Evolutionary conservation across 2,113 vertebrate genomes (phyloP).

Genomic region (Pangasianodon hypophthalmus): DNA sequence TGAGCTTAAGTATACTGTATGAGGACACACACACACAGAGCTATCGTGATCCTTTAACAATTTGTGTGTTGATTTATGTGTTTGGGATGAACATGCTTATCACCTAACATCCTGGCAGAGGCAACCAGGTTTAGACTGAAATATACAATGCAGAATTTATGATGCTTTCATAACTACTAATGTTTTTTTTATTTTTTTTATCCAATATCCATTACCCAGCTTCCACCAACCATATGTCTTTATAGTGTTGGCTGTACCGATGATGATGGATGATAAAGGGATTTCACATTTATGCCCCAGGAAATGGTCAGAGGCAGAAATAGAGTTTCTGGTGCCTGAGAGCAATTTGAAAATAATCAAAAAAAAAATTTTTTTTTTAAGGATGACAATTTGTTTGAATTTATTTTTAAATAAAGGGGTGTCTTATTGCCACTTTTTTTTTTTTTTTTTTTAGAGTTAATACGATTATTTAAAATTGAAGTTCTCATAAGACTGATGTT

Average conservation of each 20-base stretch:
- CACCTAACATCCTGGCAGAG: background rate
- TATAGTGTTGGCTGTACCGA: background rate
- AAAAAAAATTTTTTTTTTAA: background rate
- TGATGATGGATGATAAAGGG: background rate
- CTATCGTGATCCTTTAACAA: background rate
- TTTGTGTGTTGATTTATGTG: background rate
- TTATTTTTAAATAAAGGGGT: background rate
- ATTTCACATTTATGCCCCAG: background rate
- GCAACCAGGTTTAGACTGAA: background rate
- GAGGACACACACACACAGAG: background rate
- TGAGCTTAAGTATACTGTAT: background rate
- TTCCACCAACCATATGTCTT: background rate
- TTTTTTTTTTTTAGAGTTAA: background rate
- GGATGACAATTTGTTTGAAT: background rate
- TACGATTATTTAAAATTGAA: background rate
- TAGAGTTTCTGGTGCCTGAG: background rate
- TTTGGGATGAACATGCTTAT: background rate
- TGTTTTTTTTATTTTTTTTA: background rate
- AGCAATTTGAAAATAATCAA: background rate
- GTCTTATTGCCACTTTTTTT: background rate
- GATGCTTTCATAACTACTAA: background rate
- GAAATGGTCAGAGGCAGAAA: background rate
- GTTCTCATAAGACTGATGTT: background rate
- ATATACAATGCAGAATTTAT: background rate
- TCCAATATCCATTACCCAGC: background rate